Evolutionary conservation across 1,140 invertebrate species (phyloP).

Genomic region (Euwallacea similis): DNA sequence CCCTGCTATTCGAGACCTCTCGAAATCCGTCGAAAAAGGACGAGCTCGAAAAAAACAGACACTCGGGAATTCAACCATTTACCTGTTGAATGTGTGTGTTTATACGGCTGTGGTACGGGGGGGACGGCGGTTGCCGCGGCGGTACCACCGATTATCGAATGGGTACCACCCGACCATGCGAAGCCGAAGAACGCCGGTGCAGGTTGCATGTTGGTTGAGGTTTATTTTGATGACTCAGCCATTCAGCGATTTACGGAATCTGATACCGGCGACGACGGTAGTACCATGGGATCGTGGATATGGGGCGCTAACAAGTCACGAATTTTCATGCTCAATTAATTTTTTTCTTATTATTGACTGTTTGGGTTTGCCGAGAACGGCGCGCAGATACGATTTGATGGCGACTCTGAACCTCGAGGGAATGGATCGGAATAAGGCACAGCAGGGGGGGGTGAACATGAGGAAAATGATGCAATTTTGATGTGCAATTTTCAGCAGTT

Average conservation of each 20-base stretch:
- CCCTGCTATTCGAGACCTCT: conserved; percentile 19
- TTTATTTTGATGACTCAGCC: conserved; percentile 27
- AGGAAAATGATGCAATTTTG: no score
- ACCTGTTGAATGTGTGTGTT: conserved; percentile 32
- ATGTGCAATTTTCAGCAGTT: no score
- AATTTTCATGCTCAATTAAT: not conserved
- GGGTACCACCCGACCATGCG: conserved; percentile 1
- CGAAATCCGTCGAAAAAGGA: conserved; percentile 36
- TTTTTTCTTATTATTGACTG: no score
- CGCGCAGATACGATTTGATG: no score
- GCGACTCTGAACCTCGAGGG: no score
- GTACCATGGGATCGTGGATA: not conserved
- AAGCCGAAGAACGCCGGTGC: conserved; percentile 27
- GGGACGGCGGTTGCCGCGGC: not conserved
- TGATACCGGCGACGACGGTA: not conserved
- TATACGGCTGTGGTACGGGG: not conserved
- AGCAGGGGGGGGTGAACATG: no score
- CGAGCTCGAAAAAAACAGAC: conserved; percentile 34
- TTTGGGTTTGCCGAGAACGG: no score
- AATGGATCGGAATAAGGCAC: no score
- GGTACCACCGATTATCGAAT: conserved; percentile 8
- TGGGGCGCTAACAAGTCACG: conserved; percentile 5
- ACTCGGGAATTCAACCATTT: conserved; percentile 30
- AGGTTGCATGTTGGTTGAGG: conserved; percentile 22
- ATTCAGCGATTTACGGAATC: conserved; percentile 20